A percentile compares a stretch with the other conserved stretches of the same genome.
phyloP scores from a whole-genome alignment of 2,888 invertebrate species.

The Cephus nigrinus region DNA sequence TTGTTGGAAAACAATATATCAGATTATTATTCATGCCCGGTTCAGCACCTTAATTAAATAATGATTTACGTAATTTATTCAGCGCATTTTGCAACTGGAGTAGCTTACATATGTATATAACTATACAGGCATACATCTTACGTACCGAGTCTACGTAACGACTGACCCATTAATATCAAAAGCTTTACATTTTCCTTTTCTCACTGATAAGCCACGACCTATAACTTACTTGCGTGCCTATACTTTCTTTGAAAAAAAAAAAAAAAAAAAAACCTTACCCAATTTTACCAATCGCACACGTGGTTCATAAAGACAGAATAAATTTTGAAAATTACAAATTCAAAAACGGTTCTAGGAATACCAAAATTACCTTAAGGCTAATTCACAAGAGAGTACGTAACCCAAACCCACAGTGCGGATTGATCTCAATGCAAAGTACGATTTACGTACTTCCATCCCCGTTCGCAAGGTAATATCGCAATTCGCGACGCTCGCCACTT shows the following conservation, averaged over 20 bases:
- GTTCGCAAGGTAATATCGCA: not conserved
- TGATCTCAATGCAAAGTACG: not conserved
- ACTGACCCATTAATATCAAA: slow-evolving; percentile 3
- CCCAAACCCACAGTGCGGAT: not conserved
- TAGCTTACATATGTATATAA: not conserved
- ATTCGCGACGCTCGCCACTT: slow-evolving; percentile 2
- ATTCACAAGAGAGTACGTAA: not conserved
- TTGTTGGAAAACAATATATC: slow-evolving; percentile 34
- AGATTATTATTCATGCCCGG: slow-evolving; percentile 35
- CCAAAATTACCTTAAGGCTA: not conserved
- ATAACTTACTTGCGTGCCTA: slow-evolving; percentile 1
- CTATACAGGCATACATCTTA: not conserved
- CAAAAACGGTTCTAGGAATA: not conserved
- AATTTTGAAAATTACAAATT: not conserved
- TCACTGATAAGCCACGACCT: not conserved
- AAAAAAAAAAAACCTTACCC: not conserved
- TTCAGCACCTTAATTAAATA: slow-evolving; percentile 37
- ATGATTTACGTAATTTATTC: slow-evolving; percentile 38
- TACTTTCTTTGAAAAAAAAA: not conserved
- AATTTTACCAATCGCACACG: not conserved
- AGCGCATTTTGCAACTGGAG: slow-evolving; percentile 3
- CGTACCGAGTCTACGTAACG: not conserved
- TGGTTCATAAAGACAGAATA: not conserved
- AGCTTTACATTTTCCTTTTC: not conserved
- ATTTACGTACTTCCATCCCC: not conserved